A percentile compares a stretch with the other conserved stretches of the same genome.
phyloP scores from a whole-genome alignment of 2,888 invertebrate species.

The Graphium colonna region DNA sequence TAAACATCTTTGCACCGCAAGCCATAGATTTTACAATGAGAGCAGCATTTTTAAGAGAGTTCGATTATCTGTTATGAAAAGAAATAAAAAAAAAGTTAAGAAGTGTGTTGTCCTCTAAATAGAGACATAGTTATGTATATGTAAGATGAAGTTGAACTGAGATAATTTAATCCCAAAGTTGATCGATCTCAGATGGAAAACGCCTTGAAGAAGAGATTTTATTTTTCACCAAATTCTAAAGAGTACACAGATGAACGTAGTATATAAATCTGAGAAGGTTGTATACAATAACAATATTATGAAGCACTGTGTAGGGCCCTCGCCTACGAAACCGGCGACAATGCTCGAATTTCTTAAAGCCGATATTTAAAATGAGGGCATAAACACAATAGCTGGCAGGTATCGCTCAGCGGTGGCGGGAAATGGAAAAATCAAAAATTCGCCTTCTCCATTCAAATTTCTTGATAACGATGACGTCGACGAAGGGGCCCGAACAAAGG shows the following conservation, averaged over 20 bases:
- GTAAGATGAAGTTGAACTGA: too few relatives aligned
- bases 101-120: too few relatives aligned
- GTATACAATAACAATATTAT: conserved; percentile 19
- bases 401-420: conserved; percentile 58
- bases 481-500: conserved; percentile 31
- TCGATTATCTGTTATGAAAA: too few relatives aligned
- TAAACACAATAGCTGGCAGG: conserved; percentile 50
- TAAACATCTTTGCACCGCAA: too few relatives aligned
- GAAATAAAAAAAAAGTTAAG: too few relatives aligned
- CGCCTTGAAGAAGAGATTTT: too few relatives aligned
- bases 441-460: conserved; percentile 50
- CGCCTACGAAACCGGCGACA: conserved; percentile 37
- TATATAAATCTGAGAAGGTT: not conserved
- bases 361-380: conserved; percentile 59
- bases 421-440: conserved; percentile 71
- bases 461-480: conserved; percentile 43
- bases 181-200: too few relatives aligned
- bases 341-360: conserved; percentile 41
- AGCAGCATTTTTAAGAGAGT: too few relatives aligned
- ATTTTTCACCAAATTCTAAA: not conserved
- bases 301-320: conserved; percentile 28
- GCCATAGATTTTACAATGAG: too few relatives aligned
- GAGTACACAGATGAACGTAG: not conserved
- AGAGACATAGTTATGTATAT: too few relatives aligned
- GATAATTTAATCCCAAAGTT: too few relatives aligned